Base-by-base conservation (phyloP, 2,113 vertebrate species). In the Channa argus region DNA sequence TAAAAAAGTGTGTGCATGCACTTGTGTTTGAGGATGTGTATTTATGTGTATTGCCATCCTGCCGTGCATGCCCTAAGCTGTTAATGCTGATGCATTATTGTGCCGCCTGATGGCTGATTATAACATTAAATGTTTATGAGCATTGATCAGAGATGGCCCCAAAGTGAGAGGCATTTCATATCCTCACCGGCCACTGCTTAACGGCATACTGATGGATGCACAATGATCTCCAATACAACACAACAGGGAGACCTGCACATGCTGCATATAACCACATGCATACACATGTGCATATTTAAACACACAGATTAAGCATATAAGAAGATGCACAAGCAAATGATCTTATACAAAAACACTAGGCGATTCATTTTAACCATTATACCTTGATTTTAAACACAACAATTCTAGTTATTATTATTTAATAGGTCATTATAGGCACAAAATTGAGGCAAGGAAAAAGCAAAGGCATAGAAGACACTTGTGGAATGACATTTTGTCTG, bases 61-160 rank as follows among this genome's bases (percentile, higher is more conserved):
- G 78, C 79, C 9, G 37, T 74, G 44, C 14, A 67, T 71, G 62
- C 34, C 75, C 72, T 51, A 49, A 66, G 80, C 77, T 70, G 79
- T 89, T 86, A 79, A 82, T 70, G 84, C 82, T 83, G 86, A 81
- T 86, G 86, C 77, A 87, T 84, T 88, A 84, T 86, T 88, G 89
- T 85, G 77, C 71, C 33, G 70, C 78, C 83, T 77, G 78, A 88
- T 74, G 84, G 82, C 86, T 88, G 89, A 92, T 93, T 93, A 92
- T 92, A 91, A 92, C 88, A 90, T 91, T 86, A 92, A 91, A 92
- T 91, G 92, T 93, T 91, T 86, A 93, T 93, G 91, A 91, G 88
- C 89, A 91, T 91, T 92, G 92, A 93, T 92, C 89, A 88, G 86
- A 66, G 24, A 85, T 82, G 54, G 80, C 83, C 85, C 82, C 82